These are phyloP conservation scores for Sycobia sp. DNA, from an alignment of 1,140 invertebrate genomes.

Conservation along the genomic window DNA sequence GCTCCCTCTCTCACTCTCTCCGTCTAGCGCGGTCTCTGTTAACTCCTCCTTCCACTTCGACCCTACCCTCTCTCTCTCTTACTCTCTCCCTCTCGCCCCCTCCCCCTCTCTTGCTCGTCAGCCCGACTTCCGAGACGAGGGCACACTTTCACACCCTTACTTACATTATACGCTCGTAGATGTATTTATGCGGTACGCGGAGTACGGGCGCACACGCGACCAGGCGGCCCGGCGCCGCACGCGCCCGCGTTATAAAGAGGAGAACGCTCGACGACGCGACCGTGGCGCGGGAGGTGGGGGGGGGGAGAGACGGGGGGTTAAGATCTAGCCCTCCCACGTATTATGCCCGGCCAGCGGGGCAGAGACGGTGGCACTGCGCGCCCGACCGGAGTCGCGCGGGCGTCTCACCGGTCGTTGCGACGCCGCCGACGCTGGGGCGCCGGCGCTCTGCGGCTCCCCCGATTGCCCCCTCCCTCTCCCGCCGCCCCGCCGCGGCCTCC, in stretches of 20 bases:
- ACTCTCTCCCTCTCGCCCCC: too few relatives aligned
- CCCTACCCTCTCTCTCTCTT: too few relatives aligned
- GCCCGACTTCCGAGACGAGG: too few relatives aligned
- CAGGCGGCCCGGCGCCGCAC: too few relatives aligned
- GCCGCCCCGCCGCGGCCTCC: conserved; percentile 1
- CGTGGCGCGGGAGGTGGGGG: conserved; percentile 16
- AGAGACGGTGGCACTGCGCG: conserved; percentile 26
- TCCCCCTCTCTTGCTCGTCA: too few relatives aligned
- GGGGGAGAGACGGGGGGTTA: not conserved
- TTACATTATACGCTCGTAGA: too few relatives aligned
- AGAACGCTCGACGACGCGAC: conserved; percentile 6
- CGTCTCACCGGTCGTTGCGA: conserved; percentile 25
- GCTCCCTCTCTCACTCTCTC: not conserved
- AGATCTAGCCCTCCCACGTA: conserved; percentile 16
- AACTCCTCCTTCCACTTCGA: not conserved
- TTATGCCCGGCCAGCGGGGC: conserved; percentile 21
- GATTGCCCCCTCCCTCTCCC: not conserved
- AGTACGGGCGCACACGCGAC: too few relatives aligned
- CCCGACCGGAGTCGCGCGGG: conserved; percentile 15
- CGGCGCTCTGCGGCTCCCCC: conserved; percentile 1
- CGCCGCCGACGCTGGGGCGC: conserved; percentile 29
- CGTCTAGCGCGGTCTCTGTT: not conserved
- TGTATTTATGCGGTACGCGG: too few relatives aligned
- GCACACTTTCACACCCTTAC: too few relatives aligned
- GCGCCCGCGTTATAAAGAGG: not conserved